Conservation (phyloP, 2,888 invertebrate species). For the Chydorus sphaericus region DNA sequence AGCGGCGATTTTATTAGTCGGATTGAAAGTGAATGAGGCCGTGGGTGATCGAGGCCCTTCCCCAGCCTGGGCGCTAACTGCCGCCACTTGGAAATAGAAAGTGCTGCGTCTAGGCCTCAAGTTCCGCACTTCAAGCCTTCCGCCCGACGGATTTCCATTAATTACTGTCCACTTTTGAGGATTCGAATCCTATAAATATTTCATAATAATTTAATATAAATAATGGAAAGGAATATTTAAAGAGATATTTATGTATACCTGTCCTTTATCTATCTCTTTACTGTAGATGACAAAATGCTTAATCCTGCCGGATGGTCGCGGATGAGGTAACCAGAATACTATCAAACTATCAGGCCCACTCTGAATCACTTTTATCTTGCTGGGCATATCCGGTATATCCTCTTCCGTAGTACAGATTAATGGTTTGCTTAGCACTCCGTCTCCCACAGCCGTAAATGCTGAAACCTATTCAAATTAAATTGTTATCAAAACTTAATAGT, state of each 20-base stretch:
- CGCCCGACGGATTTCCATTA: not conserved
- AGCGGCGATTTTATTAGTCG: conserved; percentile 8
- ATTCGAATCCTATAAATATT: conserved; percentile 8
- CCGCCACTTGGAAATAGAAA: conserved; percentile 11
- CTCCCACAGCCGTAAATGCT: conserved; percentile 45
- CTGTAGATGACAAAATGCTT: conserved; percentile 29
- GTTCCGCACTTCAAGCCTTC: conserved; percentile 7
- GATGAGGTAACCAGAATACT: conserved; percentile 29
- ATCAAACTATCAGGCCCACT: conserved; percentile 24
- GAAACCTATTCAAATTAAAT: conserved; percentile 21
- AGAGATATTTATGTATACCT: too few species aligned
- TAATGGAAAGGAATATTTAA: too few species aligned
- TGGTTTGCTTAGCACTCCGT: conserved; percentile 39
- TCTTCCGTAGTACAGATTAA: conserved; percentile 43
- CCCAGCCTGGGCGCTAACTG: conserved; percentile 6
- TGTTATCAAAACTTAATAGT: not conserved
- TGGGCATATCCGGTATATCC: conserved; percentile 32
- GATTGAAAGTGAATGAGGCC: conserved; percentile 7
- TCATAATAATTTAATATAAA: too few species aligned
- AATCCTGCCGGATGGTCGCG: conserved; percentile 29
- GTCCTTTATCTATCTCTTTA: conserved; percentile 9
- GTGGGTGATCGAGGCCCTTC: conserved; percentile 11
- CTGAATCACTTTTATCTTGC: conserved; percentile 30
- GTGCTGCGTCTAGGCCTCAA: not conserved
- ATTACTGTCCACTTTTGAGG: conserved; percentile 8